A percentile compares a stretch with the other conserved stretches of the same genome.
Conservation (phyloP, 2,113 vertebrate species). For the Paedocypris sp. region DNA sequence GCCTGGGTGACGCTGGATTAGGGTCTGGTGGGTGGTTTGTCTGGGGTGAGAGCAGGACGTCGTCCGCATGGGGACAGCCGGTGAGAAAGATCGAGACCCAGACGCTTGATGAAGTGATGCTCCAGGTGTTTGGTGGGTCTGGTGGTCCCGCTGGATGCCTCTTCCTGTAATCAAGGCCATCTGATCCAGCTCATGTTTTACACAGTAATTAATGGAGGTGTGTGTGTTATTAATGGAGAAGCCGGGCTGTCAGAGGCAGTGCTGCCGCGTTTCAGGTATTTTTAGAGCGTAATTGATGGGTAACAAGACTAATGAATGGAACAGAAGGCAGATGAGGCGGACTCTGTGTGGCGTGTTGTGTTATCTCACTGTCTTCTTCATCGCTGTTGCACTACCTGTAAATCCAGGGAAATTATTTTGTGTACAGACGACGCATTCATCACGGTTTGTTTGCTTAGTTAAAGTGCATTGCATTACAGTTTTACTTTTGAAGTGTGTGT, state of each 20-base stretch:
- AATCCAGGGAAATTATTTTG: too few relatives aligned
- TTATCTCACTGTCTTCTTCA: too few relatives aligned
- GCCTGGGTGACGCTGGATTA: too few relatives aligned
- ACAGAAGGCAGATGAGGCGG: slow-evolving; percentile 62
- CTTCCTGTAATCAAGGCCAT: slow-evolving; percentile 29
- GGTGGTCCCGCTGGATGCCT: slow-evolving; percentile 19
- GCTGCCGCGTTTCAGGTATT: slow-evolving; percentile 48
- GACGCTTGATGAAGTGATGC: slow-evolving; percentile 20
- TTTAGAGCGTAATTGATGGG: slow-evolving; percentile 65
- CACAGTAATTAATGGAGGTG: slow-evolving; percentile 36
- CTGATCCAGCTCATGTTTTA: slow-evolving; percentile 28
- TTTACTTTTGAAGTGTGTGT: too few relatives aligned
- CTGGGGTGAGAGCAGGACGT: neutral
- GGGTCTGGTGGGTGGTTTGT: slow-evolving; percentile 1
- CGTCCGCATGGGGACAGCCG: neutral
- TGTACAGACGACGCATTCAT: too few relatives aligned
- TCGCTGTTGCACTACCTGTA: too few relatives aligned
- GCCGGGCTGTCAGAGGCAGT: slow-evolving; percentile 46
- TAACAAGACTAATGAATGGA: slow-evolving; percentile 63
- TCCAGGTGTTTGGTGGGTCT: slow-evolving; percentile 39
- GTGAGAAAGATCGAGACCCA: neutral
- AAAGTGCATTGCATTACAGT: too few relatives aligned
- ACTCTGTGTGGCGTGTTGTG: slow-evolving; percentile 58
- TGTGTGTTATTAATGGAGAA: slow-evolving; percentile 23
- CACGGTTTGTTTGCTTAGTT: too few relatives aligned